These are phyloP conservation scores for Drosophila antonietae DNA, from an alignment of 2,888 invertebrate species.

Conservation along the genomic window DNA sequence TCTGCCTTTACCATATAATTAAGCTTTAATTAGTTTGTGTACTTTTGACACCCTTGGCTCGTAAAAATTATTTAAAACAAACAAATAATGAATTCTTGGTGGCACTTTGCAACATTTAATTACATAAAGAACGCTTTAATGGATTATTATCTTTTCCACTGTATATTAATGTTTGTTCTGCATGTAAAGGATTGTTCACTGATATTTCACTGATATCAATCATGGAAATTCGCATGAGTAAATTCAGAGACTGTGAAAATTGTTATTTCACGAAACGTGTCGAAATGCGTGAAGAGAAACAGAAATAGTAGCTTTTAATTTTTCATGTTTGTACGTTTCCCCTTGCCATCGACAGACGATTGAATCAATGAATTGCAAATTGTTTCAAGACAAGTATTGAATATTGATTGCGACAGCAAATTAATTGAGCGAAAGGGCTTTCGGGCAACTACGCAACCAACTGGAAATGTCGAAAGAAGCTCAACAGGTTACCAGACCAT, in stretches of 20 bases:
- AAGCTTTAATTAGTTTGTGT: conserved; percentile 47
- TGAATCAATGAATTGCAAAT: conserved; percentile 31
- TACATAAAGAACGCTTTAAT: conserved; percentile 39
- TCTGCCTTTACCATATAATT: conserved; percentile 26
- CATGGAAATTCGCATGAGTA: conserved; percentile 9
- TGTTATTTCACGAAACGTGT: conserved; percentile 9
- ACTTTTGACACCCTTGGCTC: conserved; percentile 37
- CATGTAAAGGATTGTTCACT: not conserved
- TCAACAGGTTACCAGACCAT: conserved; percentile 43
- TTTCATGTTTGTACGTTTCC: conserved; percentile 3
- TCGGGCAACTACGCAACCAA: conserved; percentile 23
- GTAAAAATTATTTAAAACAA: conserved; percentile 27
- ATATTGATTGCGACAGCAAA: conserved; percentile 57
- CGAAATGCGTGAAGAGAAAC: conserved; percentile 9
- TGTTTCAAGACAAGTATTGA: conserved; percentile 32
- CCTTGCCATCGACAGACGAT: conserved; percentile 14
- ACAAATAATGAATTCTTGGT: conserved; percentile 8
- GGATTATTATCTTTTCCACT: not conserved
- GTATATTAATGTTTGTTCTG: not conserved
- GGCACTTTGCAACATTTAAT: conserved; percentile 31
- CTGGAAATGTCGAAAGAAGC: conserved; percentile 29
- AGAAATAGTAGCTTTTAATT: conserved; percentile 4
- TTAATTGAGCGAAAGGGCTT: conserved; percentile 69
- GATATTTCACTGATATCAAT: not conserved
- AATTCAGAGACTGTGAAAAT: conserved; percentile 4